Base-by-base conservation (phyloP, 2,113 vertebrate genomes). In the Apteryx owenii region DNA sequence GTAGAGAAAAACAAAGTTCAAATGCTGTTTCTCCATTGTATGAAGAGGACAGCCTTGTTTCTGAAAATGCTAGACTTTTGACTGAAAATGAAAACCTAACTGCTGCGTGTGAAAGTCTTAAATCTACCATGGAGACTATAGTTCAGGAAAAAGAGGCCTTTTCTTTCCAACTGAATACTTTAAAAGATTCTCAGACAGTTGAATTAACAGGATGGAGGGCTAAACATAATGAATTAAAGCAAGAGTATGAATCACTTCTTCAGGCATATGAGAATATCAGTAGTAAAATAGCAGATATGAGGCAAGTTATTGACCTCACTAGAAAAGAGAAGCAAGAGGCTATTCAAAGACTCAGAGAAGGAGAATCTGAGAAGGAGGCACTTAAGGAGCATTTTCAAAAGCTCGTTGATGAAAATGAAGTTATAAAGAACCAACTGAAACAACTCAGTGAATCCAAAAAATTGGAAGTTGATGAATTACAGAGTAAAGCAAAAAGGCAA, bases 81-180 rank as follows among this genome's bases (percentile, higher is more conserved):
- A 95, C 88, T 6, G 99, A 99, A 44, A 99, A 99, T 2, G 97
- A 98, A 82, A 99, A 98, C 91, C 97, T 99, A 4, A 98, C 97
- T 1, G 99, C 98, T 0, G 99, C 99, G 0, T 99, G 99, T 56
- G 99, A 99, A 83, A 99, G 99, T 88, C 96, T 99, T 38, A 99
- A 99, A 70, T 98, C 97, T 38, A 99, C 99, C 44, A 99, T 99
- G 76, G 98, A 99, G 85, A 98, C 95, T 75, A 99, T 99, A 97
- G 99, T 98, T 19, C 99, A 99, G 91, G 99, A 99, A 93, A 99
- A 99, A 88, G 98, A 98, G 95, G 99, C 98, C 5, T 99, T 99
- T 96, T 99, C 99, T 44, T 98, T 98, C 90, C 99, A 99, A 81
- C 97, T 99, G 4, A 98, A 99, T 84, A 98, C 98, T 19, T 98